Evolutionary conservation across 2,797 vertebrate species (phyloP).

Genomic region (Chiroxiphia lanceolata): DNA sequence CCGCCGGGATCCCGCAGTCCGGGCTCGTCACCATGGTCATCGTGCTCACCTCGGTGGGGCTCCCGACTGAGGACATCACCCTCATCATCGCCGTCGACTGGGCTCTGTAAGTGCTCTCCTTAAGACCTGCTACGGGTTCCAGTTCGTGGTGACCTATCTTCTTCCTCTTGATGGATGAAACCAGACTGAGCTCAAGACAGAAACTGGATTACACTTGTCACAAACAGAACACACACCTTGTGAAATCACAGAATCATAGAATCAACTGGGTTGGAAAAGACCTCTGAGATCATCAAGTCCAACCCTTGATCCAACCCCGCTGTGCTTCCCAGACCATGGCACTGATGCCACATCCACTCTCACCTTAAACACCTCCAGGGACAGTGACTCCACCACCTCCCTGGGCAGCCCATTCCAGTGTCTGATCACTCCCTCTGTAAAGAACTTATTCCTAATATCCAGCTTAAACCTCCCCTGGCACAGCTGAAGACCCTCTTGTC

Average conservation of each 20-base stretch:
- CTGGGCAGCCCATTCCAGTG: too few species aligned
- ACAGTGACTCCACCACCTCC: too few species aligned
- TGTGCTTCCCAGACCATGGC: too few species aligned
- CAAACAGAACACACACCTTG: background rate
- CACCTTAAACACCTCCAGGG: too few species aligned
- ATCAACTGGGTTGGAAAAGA: too few species aligned
- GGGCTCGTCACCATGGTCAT: conserved; percentile 92
- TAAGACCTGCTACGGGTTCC: accelerated
- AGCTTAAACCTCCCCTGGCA: too few species aligned
- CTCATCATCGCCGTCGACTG: conserved; percentile 89
- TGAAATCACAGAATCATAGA: background rate
- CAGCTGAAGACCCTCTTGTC: too few species aligned
- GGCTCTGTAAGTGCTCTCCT: conserved; percentile 82
- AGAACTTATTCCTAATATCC: too few species aligned
- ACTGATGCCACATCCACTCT: too few species aligned
- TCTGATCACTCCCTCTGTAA: too few species aligned
- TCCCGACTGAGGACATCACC: conserved; percentile 89
- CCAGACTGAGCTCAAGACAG: background rate
- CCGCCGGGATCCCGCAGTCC: conserved; percentile 88
- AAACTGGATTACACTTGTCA: background rate
- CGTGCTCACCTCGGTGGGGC: conserved; percentile 88
- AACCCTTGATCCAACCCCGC: too few species aligned
- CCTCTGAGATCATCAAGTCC: too few species aligned
- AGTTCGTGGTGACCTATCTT: accelerated
- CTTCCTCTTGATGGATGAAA: background rate